Conservation (phyloP, 1,140 invertebrate species). For the Lethocerus indicus region DNA sequence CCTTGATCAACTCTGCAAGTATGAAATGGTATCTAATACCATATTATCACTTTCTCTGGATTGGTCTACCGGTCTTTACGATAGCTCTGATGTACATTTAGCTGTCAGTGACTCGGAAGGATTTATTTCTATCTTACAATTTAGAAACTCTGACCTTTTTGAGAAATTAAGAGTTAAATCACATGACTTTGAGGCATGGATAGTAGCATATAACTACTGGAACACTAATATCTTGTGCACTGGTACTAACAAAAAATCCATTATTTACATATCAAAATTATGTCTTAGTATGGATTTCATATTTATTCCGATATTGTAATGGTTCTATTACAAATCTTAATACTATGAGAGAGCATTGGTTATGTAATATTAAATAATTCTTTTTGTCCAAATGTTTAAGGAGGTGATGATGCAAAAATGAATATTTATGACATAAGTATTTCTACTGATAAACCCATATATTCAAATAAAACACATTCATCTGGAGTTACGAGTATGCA, state of each 20-base stretch:
- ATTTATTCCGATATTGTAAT: no score
- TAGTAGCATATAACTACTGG: conserved; percentile 64
- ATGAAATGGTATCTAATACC: not conserved
- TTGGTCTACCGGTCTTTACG: conserved; percentile 36
- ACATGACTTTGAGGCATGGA: conserved; percentile 80
- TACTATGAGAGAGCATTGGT: no score
- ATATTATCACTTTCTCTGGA: conserved; percentile 50
- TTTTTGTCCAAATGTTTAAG: conserved; percentile 31
- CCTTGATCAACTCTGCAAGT: not conserved
- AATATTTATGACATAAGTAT: conserved; percentile 53
- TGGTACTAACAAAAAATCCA: conserved; percentile 36
- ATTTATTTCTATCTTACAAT: conserved; percentile 33
- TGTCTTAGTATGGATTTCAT: no score
- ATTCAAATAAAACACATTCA: conserved; percentile 39
- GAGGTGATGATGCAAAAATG: conserved; percentile 70
- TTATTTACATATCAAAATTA: no score
- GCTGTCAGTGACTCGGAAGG: conserved; percentile 66
- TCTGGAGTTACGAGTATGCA: conserved; percentile 75
- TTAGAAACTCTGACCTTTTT: conserved; percentile 23
- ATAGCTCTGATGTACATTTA: conserved; percentile 26
- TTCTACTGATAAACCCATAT: conserved; percentile 22
- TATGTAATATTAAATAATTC: no score
- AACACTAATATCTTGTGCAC: conserved; percentile 51
- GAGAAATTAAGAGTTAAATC: conserved; percentile 34
- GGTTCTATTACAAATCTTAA: no score